Conservation (phyloP, 2,888 invertebrate species). For the Incurvaria masculella region DNA sequence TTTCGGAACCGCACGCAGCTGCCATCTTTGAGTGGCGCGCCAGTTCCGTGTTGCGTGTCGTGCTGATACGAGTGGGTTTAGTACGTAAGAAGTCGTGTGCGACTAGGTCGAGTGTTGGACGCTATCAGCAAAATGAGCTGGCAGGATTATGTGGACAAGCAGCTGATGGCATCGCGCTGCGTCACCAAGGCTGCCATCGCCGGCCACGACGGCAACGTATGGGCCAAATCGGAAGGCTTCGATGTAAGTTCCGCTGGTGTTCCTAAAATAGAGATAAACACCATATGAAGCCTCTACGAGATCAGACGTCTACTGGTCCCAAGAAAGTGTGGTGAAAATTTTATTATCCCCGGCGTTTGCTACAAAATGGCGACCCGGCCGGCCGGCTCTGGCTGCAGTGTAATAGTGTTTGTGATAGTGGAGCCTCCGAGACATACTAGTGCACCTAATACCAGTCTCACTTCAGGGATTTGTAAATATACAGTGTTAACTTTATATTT, state of each 20-base stretch:
- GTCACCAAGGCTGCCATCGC: slow-evolving; percentile 93
- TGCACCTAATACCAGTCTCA: too few species aligned
- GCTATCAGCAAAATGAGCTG: slow-evolving; percentile 81
- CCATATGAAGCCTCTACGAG: too few species aligned
- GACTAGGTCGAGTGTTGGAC: slow-evolving; percentile 53
- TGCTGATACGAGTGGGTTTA: slow-evolving; percentile 43
- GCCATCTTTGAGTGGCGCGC: slow-evolving; percentile 43
- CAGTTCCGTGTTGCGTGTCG: slow-evolving; percentile 50
- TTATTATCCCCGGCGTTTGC: not conserved
- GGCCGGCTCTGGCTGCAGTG: not conserved
- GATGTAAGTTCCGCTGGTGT: slow-evolving; percentile 70
- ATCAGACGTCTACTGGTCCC: too few species aligned
- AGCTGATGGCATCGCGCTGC: slow-evolving; percentile 92
- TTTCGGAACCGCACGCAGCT: slow-evolving; percentile 21
- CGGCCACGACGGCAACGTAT: slow-evolving; percentile 92
- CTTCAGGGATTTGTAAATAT: too few species aligned
- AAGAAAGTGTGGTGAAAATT: too few species aligned
- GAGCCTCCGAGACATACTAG: too few species aligned
- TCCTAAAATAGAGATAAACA: not conserved
- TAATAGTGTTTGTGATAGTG: not conserved
- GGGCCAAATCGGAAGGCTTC: slow-evolving; percentile 92
- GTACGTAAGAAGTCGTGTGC: slow-evolving; percentile 51
- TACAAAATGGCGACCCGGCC: not conserved
- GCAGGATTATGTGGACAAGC: slow-evolving; percentile 98
- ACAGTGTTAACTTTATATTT: too few species aligned